A percentile compares a stretch with the other conserved stretches of the same genome.
Conservation (phyloP, 2,797 vertebrate genomes). For the Pseudopleuronectes americanus region DNA sequence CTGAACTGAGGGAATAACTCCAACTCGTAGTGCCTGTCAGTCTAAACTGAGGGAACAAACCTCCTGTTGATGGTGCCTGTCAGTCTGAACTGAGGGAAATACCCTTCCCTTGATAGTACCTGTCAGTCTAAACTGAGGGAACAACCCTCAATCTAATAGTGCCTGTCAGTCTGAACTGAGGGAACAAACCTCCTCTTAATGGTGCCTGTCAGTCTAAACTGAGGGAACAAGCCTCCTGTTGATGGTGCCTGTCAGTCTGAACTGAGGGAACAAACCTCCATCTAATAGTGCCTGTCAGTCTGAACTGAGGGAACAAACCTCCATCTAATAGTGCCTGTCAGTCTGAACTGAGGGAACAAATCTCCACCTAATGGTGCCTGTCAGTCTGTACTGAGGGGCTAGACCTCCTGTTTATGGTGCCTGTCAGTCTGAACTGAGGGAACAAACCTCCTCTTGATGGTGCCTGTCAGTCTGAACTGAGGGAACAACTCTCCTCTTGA, state of each 20-base stretch:
- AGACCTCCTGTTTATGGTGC: too few species aligned
- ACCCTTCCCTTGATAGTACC: accelerated
- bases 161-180: accelerated
- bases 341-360: too few species aligned
- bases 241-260: too few species aligned
- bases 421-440: too few species aligned
- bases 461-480: accelerated
- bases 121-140: accelerated
- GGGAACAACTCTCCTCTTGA: too few species aligned
- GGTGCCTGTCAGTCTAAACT: accelerated
- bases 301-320: accelerated
- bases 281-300: accelerated
- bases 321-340: too few species aligned
- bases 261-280: accelerated
- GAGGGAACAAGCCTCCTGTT: accelerated
- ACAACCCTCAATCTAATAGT: too few species aligned
- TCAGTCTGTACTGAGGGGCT: too few species aligned
- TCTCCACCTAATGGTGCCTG: too few species aligned
- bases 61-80: accelerated
- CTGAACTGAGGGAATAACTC: too few species aligned
- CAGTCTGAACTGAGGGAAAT: accelerated
- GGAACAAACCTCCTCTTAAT: too few species aligned
- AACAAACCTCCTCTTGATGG: too few species aligned
- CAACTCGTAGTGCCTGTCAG: accelerated
- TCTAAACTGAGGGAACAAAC: accelerated